Evolutionary conservation across 1,140 invertebrate species (phyloP), one percentile per base, ranked within the genome.

Genomic region (Patella vulgata): DNA sequence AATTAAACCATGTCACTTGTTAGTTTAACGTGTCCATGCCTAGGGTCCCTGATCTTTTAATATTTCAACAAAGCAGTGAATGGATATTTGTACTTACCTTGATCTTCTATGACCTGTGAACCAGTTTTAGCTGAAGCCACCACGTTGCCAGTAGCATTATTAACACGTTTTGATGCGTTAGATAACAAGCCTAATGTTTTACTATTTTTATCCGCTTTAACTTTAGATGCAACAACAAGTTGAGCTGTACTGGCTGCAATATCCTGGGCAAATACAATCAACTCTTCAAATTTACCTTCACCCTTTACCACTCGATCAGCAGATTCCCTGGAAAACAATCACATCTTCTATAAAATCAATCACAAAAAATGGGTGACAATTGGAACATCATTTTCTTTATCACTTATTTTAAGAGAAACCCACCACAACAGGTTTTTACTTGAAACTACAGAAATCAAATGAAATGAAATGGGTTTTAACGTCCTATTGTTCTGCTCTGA

Each of bases 241-340:
- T 99, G 97, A 36, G 96, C 95, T 4, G 96, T 98, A 66, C 93
- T 95, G 6, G 96, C 97, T 8, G 95, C 94, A 69, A 99, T 98
- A 77, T 97, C 95, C 85, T 98, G 95, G 21, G 97, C 96, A 27
- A 96, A 96, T 4, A 97, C 97, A 58, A 98, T 92, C 23, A 99
- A 85, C 73, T 95, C 91, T 77, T 97, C 95, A 79, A 97, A 91
- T 79, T 96, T 96, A 0, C 92, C 94, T 63, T 91, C 88, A 21
- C 91, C 92, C 51, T 87, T 88, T 25, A 98, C 92, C 14, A 96
- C 92, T 84, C 94, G 93, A 85, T 99, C 96, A 19, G 96, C 96
- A 21, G 94, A 92, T 75, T 93, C 91, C 47, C 94, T 96, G 76
- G 43, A 83, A 82, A 52, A 39, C n/a, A n/a, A n/a, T n/a, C n/a